Evolutionary conservation across 2,888 invertebrate genomes (phyloP), one percentile per base, ranked within the genome.

Genomic region (Enoplolaimus lenunculus): DNA sequence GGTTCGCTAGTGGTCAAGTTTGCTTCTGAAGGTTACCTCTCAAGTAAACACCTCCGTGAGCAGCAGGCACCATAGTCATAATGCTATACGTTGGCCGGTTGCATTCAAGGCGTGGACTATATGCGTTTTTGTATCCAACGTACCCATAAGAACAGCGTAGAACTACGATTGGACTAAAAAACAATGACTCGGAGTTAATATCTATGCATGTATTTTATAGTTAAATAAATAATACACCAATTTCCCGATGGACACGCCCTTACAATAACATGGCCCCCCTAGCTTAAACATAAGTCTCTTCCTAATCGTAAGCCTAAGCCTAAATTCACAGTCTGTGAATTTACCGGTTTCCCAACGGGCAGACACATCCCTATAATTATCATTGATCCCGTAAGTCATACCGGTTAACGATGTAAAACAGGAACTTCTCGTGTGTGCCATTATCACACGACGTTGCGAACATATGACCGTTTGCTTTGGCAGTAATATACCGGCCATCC

Each of bases 381-480:
- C n/a, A n/a, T n/a, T n/a, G n/a, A n/a, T n/a, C n/a, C 29, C 7
- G 7, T 29, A 31, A 62, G 16, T 13, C 62, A n/a, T 33, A 66
- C 67, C 67, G 2, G n/a, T 66, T 66, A 34, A 66, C 67, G n/a
- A 66, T 66, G 33, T 66, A 34, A 34, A 66, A 66, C n/a, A 33
- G 34, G 31, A 66, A 66, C 67, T 30, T n/a, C 34, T 66, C 67
- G 31, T 34, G 30, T 31, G 31, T n/a, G 13, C 67, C 67, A 26
- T 66, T 66, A 13, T 21, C 7, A 13, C n/a, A n/a, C 30, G 67
- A 31, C 7, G 7, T 29, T 31, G 67, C 67, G n/a, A 66, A 66
- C 67, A 66, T 29, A 34, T 66, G 67, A n/a, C 67, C 67, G n/a
- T 66, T 66, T 26, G 67, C 67, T 34, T 66, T 66, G 67, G 67